These are phyloP conservation scores for Peromyscus maniculatus DNA, from an alignment of 2,113 vertebrate genomes.

Conservation along the genomic window DNA sequence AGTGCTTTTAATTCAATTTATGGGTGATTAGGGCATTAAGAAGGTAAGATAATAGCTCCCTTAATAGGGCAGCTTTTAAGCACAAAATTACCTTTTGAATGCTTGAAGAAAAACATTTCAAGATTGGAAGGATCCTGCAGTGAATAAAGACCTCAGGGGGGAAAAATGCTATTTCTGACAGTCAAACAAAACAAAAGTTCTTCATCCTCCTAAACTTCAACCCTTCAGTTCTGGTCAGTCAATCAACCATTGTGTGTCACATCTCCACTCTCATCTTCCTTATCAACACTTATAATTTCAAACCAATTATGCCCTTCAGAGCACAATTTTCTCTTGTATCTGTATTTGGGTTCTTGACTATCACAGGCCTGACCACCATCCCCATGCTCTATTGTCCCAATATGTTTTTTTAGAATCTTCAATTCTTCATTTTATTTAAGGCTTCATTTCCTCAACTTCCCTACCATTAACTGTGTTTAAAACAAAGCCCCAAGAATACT, in stretches of 20 bases:
- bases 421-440: neutral
- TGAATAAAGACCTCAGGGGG: slow-evolving; percentile 60
- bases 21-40: slow-evolving; percentile 73
- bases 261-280: neutral
- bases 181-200: slow-evolving; percentile 45
- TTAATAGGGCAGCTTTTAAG: slow-evolving; percentile 71
- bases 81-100: slow-evolving; percentile 71
- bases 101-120: slow-evolving; percentile 64
- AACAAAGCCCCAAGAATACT: neutral
- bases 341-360: neutral
- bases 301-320: neutral
- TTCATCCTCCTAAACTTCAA: slow-evolving; percentile 14
- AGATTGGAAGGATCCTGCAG: slow-evolving; percentile 53
- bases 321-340: neutral
- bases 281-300: neutral
- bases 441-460: neutral
- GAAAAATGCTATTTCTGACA: slow-evolving; percentile 40
- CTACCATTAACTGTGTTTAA: neutral
- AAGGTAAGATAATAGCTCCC: slow-evolving; percentile 77
- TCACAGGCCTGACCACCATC: neutral
- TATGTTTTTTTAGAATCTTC: neutral
- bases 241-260: neutral
- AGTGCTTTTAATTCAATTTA: slow-evolving; percentile 78
- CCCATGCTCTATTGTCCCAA: neutral
- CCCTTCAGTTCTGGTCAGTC: neutral